A percentile compares a stretch with the other conserved stretches of the same genome.
phyloP scores from a whole-genome alignment of 2,113 vertebrate species.

The Etheostoma spectabile region DNA sequence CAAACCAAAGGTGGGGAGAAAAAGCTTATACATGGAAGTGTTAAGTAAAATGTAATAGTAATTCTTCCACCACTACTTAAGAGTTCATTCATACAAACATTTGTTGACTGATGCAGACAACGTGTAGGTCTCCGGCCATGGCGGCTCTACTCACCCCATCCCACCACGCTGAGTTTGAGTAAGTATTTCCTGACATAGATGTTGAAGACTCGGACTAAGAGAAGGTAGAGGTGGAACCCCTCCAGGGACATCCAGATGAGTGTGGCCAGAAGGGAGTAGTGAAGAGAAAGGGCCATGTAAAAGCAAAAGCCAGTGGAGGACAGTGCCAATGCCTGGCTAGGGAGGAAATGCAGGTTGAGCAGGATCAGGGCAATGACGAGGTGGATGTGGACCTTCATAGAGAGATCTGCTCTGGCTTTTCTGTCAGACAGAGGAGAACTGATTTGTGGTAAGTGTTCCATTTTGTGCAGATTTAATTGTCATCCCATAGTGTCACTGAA shows the following conservation, averaged over 20 bases:
- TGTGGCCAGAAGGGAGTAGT: slow-evolving; percentile 77
- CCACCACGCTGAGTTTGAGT: slow-evolving; percentile 77
- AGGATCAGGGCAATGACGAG: slow-evolving; percentile 68
- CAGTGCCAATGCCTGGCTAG: slow-evolving; percentile 2
- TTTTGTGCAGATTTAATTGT: not conserved
- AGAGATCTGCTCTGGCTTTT: slow-evolving; percentile 45
- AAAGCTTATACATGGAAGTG: too few relatives aligned
- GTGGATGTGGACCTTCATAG: slow-evolving; percentile 71
- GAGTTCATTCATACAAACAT: not conserved
- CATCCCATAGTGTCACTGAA: not conserved
- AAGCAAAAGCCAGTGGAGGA: slow-evolving; percentile 31
- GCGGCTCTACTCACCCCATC: slow-evolving; percentile 78
- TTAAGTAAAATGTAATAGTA: not conserved
- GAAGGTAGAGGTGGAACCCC: slow-evolving; percentile 81
- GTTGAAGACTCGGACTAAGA: slow-evolving; percentile 80
- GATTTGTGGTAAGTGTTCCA: too few relatives aligned
- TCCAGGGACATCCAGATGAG: slow-evolving; percentile 82
- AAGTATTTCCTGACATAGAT: slow-evolving; percentile 81
- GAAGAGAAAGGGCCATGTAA: slow-evolving; percentile 58
- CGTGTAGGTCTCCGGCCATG: not conserved
- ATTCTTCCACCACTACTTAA: not conserved
- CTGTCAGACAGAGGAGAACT: slow-evolving; percentile 38
- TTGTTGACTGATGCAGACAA: not conserved
- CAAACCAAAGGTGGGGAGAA: too few relatives aligned
- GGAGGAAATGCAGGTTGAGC: slow-evolving; percentile 72